phyloP scores from a whole-genome alignment of 30 jellyfish, hydroid and myxozoan species.

The Cassiopea andromeda region DNA sequence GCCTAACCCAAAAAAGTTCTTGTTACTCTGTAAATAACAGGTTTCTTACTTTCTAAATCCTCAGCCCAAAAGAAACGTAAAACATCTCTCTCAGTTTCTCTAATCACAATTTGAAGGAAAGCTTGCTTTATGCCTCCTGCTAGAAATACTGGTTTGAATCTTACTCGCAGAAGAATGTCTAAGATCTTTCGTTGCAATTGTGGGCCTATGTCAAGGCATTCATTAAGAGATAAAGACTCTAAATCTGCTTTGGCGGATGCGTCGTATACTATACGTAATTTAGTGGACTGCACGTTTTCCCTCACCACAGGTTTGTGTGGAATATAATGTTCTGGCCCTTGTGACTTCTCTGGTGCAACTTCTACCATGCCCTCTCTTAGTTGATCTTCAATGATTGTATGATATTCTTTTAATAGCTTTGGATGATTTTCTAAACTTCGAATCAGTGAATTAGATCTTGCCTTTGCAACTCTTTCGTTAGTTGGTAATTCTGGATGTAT shows the following conservation, averaged over 20 bases:
- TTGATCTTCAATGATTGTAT: slow-evolving; percentile 58
- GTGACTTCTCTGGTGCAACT: slow-evolving; percentile 63
- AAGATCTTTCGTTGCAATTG: neutral
- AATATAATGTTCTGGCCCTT: slow-evolving; percentile 58
- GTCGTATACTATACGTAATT: slow-evolving; percentile 76
- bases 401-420: slow-evolving; percentile 46
- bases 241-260: slow-evolving; percentile 67
- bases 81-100: slow-evolving; percentile 64
- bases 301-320: slow-evolving; percentile 75
- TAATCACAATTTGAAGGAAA: slow-evolving; percentile 61
- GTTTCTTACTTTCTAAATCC: slow-evolving; percentile 32
- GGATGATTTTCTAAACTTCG: slow-evolving; percentile 53
- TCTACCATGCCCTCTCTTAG: slow-evolving; percentile 73
- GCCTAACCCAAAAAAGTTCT: slow-evolving; percentile 67
- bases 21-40: slow-evolving; percentile 46
- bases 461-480: slow-evolving; percentile 52
- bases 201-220: no score
- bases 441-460: slow-evolving; percentile 37
- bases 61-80: slow-evolving; percentile 56
- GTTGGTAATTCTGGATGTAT: slow-evolving; percentile 29
- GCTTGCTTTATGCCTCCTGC: slow-evolving; percentile 87
- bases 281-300: slow-evolving; percentile 70
- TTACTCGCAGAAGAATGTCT: slow-evolving; percentile 60
- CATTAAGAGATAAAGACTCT: slow-evolving; percentile 40
- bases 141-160: slow-evolving; percentile 64